Conservation (phyloP, 1,140 invertebrate genomes). For the Aphis craccivora region DNA sequence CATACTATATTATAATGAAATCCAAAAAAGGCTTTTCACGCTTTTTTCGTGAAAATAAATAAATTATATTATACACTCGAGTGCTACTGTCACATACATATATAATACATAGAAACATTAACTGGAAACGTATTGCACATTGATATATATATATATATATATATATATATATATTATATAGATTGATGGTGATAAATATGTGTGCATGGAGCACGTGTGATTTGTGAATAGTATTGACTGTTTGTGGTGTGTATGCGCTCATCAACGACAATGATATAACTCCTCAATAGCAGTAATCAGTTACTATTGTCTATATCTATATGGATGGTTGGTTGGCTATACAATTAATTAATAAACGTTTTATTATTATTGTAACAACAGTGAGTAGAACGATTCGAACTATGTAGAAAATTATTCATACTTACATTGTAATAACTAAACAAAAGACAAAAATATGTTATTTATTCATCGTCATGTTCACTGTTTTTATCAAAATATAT, state of each 20-base stretch:
- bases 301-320: too few species aligned
- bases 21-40: background rate
- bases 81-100: background rate
- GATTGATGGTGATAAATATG: background rate
- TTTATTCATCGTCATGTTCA: background rate
- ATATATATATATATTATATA: background rate
- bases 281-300: background rate
- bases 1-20: background rate
- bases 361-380: background rate
- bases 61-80: slow-evolving; percentile 4
- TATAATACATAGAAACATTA: background rate
- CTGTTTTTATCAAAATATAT: background rate
- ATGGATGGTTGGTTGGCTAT: background rate
- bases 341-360: background rate
- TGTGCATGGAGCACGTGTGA: too few species aligned
- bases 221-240: background rate
- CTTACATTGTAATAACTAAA: background rate
- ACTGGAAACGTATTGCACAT: background rate
- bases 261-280: background rate
- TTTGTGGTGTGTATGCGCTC: background rate
- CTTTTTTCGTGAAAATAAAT: slow-evolving; percentile 14
- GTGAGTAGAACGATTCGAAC: background rate
- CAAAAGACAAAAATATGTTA: background rate
- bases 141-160: background rate
- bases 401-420: background rate